These are phyloP conservation scores for Eilema sororculum DNA, from an alignment of 2,888 invertebrate genomes.

Conservation along the genomic window DNA sequence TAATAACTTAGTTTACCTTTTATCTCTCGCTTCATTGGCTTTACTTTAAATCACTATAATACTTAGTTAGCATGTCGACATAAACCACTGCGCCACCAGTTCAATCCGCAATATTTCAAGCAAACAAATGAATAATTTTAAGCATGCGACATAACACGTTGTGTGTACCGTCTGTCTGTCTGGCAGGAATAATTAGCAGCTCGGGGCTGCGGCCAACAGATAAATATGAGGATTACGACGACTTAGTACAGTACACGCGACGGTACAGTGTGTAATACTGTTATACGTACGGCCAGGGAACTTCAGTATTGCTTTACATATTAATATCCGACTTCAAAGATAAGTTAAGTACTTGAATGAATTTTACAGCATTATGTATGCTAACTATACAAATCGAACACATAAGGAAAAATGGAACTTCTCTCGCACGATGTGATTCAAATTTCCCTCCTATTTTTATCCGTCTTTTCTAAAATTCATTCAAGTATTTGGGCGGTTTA, in stretches of 20 bases:
- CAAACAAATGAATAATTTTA: conserved; percentile 2
- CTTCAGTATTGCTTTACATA: neutral
- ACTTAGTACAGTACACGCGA: conserved; percentile 18
- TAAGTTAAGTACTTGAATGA: no score
- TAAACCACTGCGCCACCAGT: neutral
- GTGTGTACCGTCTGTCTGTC: conserved; percentile 23
- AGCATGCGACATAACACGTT: conserved; percentile 3
- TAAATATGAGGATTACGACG: conserved; percentile 52
- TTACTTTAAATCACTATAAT: no score
- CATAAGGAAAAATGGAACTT: no score
- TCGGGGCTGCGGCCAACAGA: conserved; percentile 45
- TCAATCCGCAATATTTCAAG: conserved; percentile 2
- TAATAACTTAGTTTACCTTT: no score
- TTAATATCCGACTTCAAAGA: neutral
- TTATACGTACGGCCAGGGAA: neutral
- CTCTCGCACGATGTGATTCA: no score
- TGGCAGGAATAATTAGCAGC: conserved; percentile 49
- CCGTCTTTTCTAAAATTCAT: no score
- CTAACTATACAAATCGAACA: no score
- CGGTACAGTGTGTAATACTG: conserved; percentile 1
- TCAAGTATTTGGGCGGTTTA: no score
- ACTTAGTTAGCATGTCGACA: neutral
- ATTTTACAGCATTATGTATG: no score
- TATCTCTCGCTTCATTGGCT: no score
- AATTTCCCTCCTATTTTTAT: no score